A percentile compares a stretch with the other conserved stretches of the same genome.
phyloP scores from a whole-genome alignment of 1,140 invertebrate genomes.

The Cotesia vestalis region DNA sequence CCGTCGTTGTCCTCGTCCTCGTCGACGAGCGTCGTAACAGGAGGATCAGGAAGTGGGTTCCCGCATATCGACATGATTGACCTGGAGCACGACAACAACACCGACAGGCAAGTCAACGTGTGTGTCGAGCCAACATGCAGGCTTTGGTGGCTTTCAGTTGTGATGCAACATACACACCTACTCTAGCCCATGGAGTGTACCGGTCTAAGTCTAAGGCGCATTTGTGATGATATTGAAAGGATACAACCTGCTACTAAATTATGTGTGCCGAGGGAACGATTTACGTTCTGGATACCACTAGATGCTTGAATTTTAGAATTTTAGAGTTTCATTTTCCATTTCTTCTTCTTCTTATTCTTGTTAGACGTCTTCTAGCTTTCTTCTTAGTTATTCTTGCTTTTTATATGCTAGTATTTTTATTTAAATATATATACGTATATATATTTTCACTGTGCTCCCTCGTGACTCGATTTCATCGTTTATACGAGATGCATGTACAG shows the following conservation, averaged over 20 bases:
- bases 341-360: neutral
- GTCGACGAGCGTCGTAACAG: conserved; percentile 50
- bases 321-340: neutral
- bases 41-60: conserved; percentile 42
- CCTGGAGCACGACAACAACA: conserved; percentile 62
- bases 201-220: too few relatives aligned
- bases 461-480: neutral
- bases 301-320: conserved; percentile 1
- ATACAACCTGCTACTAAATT: conserved; percentile 27
- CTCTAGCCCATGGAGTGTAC: neutral
- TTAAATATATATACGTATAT: neutral
- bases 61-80: conserved; percentile 63
- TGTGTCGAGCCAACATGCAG: neutral
- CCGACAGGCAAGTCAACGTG: conserved; percentile 58
- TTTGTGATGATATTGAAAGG: conserved; percentile 24
- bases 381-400: too few relatives aligned
- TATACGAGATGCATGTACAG: conserved; percentile 7
- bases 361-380: neutral
- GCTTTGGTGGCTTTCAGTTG: conserved; percentile 11
- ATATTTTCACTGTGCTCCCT: neutral
- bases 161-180: neutral
- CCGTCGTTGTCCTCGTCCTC: conserved; percentile 45
- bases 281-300: neutral
- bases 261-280: conserved; percentile 22
- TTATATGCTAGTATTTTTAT: neutral